phyloP scores from a whole-genome alignment of 2,888 invertebrate genomes.

The Tubulanus polymorphus region DNA sequence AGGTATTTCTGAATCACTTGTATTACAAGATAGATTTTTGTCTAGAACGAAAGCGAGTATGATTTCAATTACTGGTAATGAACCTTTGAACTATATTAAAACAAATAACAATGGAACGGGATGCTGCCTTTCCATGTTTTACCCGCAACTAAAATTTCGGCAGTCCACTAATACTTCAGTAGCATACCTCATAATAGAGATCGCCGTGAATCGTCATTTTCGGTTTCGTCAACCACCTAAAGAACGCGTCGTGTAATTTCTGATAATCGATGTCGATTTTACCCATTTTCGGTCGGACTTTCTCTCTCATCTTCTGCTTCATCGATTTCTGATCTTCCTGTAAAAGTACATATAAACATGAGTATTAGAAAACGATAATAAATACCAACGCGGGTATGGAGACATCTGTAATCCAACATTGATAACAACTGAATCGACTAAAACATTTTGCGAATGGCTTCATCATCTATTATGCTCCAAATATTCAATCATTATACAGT shows the following conservation, averaged over 20 bases:
- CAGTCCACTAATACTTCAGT: too few relatives aligned
- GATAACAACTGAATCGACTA: too few relatives aligned
- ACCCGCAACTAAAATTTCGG: too few relatives aligned
- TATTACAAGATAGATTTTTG: not conserved
- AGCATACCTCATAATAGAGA: constrained; percentile 81
- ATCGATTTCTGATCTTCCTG: constrained; percentile 52
- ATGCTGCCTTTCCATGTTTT: too few relatives aligned
- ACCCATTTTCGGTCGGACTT: constrained; percentile 93
- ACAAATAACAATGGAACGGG: too few relatives aligned
- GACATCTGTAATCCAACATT: too few relatives aligned
- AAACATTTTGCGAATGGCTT: too few relatives aligned
- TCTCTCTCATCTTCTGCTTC: constrained; percentile 96
- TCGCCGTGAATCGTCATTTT: constrained; percentile 99
- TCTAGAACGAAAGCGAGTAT: not conserved
- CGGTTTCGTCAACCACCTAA: constrained; percentile 99
- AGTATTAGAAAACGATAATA: too few relatives aligned
- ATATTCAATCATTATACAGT: too few relatives aligned
- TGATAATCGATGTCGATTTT: constrained; percentile 99
- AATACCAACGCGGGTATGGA: too few relatives aligned
- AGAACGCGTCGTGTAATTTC: constrained; percentile 98
- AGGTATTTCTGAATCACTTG: not conserved
- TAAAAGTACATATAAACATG: constrained; percentile 8
- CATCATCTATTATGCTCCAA: too few relatives aligned
- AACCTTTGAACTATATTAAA: too few relatives aligned
- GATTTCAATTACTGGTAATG: not conserved